Percentiles rank a stretch among this genome's conserved stretches.
Conservation (phyloP, 1,140 invertebrate species). For the Drosophila melanogaster region DNA sequence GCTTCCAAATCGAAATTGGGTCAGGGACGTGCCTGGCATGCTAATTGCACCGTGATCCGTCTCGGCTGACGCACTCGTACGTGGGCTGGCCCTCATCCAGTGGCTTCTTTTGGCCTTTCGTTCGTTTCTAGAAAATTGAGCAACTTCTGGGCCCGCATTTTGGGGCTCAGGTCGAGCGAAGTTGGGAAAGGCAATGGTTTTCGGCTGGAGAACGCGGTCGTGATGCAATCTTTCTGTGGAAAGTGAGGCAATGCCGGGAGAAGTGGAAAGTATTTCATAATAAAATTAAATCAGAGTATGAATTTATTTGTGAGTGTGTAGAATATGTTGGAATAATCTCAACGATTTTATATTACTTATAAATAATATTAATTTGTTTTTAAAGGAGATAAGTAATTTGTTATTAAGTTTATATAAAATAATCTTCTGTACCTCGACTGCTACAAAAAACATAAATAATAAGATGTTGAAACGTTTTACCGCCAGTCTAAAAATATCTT, state of each 20-base stretch:
- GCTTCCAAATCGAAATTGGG: constrained; percentile 61
- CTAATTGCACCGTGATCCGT: constrained; percentile 61
- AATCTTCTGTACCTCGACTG: no score
- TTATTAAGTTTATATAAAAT: no score
- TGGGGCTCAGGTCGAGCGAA: constrained; percentile 4
- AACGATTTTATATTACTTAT: no score
- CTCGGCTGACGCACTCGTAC: constrained; percentile 56
- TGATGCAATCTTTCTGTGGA: constrained; percentile 36
- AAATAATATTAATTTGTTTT: no score
- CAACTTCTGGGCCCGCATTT: constrained; percentile 28
- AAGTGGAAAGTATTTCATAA: constrained; percentile 12
- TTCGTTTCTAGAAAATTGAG: constrained; percentile 43
- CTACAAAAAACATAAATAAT: constrained; percentile 1
- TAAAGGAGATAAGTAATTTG: no score
- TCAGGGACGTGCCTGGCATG: constrained; percentile 79
- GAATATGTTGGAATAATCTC: no score
- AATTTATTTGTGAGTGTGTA: neutral
- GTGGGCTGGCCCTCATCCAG: constrained; percentile 23
- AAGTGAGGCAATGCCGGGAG: constrained; percentile 23
- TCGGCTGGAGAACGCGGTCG: constrained; percentile 2
- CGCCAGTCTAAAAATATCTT: constrained; percentile 8
- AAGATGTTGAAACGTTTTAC: constrained; percentile 9
- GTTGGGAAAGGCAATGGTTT: constrained; percentile 58
- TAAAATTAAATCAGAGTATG: constrained; percentile 4
- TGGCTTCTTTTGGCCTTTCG: constrained; percentile 19